phyloP scores from a whole-genome alignment of 2,888 invertebrate species.

The Branchipolynoe longqiensis region DNA sequence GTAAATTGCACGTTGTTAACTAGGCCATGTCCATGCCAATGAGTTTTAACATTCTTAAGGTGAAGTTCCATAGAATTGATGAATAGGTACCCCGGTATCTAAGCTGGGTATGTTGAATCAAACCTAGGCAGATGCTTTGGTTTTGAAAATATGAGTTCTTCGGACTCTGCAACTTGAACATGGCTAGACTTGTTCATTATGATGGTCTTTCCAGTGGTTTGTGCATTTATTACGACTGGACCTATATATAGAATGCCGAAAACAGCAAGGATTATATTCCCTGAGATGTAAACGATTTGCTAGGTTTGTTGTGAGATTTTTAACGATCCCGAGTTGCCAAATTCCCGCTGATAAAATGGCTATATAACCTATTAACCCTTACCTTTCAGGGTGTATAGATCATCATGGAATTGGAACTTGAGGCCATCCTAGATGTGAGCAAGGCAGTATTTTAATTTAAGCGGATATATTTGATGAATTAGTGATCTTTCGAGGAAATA shows the following conservation, averaged over 20 bases:
- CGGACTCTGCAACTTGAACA: too few relatives aligned
- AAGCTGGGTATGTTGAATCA: too few relatives aligned
- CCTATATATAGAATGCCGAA: not conserved
- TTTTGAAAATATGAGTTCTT: too few relatives aligned
- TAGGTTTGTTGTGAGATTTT: not conserved
- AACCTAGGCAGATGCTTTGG: too few relatives aligned
- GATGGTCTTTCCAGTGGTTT: not conserved
- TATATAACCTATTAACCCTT: not conserved
- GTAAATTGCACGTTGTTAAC: too few relatives aligned
- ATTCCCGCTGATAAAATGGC: not conserved
- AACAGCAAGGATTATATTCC: not conserved
- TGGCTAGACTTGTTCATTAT: too few relatives aligned
- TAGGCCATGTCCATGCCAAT: too few relatives aligned
- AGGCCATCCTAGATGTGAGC: not conserved
- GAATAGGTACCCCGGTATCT: too few relatives aligned
- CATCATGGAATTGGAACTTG: slow-evolving; percentile 8
- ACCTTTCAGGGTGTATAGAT: not conserved
- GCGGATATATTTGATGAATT: not conserved
- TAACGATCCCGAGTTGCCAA: too few relatives aligned
- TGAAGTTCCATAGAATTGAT: too few relatives aligned
- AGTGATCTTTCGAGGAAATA: not conserved
- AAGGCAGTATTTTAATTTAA: not conserved
- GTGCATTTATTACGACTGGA: not conserved
- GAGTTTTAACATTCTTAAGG: too few relatives aligned
- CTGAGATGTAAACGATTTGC: not conserved